These are phyloP conservation scores for Uria aalge DNA, from an alignment of 2,113 vertebrate genomes.

Conservation along the genomic window DNA sequence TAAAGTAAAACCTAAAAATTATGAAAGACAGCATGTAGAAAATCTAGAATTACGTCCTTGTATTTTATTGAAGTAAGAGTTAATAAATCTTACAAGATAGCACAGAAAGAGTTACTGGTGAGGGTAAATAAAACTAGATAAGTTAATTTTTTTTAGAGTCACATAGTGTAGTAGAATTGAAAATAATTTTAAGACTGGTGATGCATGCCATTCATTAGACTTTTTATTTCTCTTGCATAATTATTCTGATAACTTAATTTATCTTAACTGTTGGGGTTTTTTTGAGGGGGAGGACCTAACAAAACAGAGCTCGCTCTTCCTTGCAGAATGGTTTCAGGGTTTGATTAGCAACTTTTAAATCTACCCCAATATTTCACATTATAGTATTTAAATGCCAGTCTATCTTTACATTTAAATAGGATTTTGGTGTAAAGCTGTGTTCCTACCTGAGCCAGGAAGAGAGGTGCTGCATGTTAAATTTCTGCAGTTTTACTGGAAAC, in stretches of 20 bases:
- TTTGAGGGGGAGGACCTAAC: accelerated
- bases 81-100: neutral
- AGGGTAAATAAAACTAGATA: neutral
- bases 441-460: neutral
- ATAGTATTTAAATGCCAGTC: neutral
- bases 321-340: neutral
- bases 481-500: neutral
- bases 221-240: neutral
- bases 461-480: neutral
- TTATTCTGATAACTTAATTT: neutral
- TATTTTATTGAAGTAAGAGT: neutral
- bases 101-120: neutral
- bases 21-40: neutral
- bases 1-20: neutral
- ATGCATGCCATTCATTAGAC: neutral
- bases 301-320: neutral
- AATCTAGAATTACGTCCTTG: neutral
- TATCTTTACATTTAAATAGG: neutral
- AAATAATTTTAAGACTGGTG: neutral
- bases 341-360: neutral
- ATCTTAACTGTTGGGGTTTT: neutral
- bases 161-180: neutral
- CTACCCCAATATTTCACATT: neutral
- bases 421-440: neutral
- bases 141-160: neutral